A percentile compares a stretch with the other conserved stretches of the same genome.
phyloP scores from a whole-genome alignment of 35 echinoderm and acorn worm genomes.

The Amphiura filiformis region DNA sequence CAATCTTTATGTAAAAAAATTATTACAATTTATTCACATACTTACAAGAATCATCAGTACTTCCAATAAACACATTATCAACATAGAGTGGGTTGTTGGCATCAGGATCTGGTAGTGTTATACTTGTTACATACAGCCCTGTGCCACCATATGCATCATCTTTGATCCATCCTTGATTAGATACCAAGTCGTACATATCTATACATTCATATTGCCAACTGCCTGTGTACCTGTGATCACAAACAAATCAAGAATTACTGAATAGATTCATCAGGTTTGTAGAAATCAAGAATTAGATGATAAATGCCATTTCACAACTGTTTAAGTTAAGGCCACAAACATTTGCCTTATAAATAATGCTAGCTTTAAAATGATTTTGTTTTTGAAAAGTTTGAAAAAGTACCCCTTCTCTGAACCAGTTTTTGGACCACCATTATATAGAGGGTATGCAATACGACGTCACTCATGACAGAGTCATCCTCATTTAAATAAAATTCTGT shows the following conservation, averaged over 20 bases:
- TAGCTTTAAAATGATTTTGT: neutral
- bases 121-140: neutral
- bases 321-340: neutral
- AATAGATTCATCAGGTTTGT: no score
- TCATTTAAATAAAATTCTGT: no score
- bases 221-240: neutral
- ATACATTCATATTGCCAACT: conserved; percentile 36
- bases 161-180: neutral
- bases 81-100: neutral
- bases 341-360: neutral
- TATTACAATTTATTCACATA: no score
- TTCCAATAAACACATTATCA: conserved; percentile 28
- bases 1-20: no score
- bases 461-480: no score
- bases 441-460: no score
- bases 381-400: neutral
- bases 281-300: neutral
- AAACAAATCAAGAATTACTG: no score
- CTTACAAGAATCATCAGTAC: neutral
- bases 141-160: neutral
- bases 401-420: no score
- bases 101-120: neutral
- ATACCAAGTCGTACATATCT: conserved; percentile 6
- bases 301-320: neutral
- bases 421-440: neutral